Evolutionary conservation across 2,888 invertebrate species (phyloP), one percentile per base, ranked within the genome.

Genomic region (Phymatocera aterrima): DNA sequence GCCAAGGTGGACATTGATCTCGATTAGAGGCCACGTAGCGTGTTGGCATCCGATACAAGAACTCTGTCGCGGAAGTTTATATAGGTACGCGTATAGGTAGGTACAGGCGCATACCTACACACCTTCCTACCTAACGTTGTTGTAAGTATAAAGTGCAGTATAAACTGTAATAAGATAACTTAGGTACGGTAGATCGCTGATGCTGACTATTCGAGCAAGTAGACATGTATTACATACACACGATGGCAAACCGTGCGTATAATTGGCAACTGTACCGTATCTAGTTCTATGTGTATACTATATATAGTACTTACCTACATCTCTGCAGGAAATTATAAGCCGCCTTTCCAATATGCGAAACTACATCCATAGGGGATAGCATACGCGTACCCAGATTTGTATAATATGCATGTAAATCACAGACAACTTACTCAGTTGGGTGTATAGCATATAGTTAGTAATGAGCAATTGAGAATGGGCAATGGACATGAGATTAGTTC

Each of bases 211-310:
- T n/a, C n/a, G n/a, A 24, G 24, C 8, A 51, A 10, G 61, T 64
- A 18, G 10, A 40, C 3, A 5, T 3, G 28, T 10, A 24, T 6
- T n/a, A 31, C 31, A 61, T n/a, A n/a, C n/a, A n/a, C n/a, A n/a
- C n/a, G n/a, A n/a, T n/a, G 64, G 21, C 37, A 64, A 40, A 34
- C 64, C 64, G 64, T 40, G 64, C 64, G 64, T 64, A 64, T 64
- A 64, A 64, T 64, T 64, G 64, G 37, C 64, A 18, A 37, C 40
- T 64, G 24, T 51, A 51, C 28, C 15, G 6, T n/a, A n/a, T 57
- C 24, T 51, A 57, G n/a, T n/a, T n/a, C n/a, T n/a, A n/a, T n/a
- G n/a, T n/a, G n/a, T n/a, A n/a, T n/a, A n/a, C n/a, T n/a, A n/a
- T n/a, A n/a, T n/a, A n/a, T n/a, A n/a, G n/a, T n/a, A n/a, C n/a